Percentiles rank a stretch among this genome's conserved stretches.
Evolutionary conservation across 2,113 vertebrate genomes (phyloP).

Genomic region (Apus apus): DNA sequence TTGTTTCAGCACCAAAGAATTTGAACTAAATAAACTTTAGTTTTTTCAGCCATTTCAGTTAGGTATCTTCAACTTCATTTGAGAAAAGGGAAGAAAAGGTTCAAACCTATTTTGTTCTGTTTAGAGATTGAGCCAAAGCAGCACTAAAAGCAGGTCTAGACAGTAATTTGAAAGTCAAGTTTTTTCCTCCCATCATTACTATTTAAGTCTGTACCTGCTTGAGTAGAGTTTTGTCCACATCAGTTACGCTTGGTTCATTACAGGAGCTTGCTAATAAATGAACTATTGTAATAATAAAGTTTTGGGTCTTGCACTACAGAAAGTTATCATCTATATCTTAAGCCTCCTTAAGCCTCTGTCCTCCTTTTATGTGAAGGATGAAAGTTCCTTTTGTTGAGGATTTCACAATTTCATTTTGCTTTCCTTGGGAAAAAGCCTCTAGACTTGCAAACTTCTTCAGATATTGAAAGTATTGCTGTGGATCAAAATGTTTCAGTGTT

Average conservation of each 20-base stretch:
- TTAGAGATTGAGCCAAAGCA: not conserved
- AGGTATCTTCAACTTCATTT: not conserved
- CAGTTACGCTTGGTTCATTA: slow-evolving; percentile 14
- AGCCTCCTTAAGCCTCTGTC: slow-evolving; percentile 48
- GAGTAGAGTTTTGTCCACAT: slow-evolving; percentile 26
- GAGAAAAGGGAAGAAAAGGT: not conserved
- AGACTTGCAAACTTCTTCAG: not conserved
- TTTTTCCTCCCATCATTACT: not conserved
- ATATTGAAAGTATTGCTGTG: not conserved
- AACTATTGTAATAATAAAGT: slow-evolving; percentile 16
- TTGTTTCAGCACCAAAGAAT: not conserved
- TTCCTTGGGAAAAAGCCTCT: not conserved
- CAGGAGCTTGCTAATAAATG: slow-evolving; percentile 25
- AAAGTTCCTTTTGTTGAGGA: not conserved
- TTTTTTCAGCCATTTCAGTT: not conserved
- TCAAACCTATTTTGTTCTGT: not conserved
- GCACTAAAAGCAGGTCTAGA: not conserved
- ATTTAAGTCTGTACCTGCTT: not conserved
- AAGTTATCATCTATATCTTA: slow-evolving; percentile 11
- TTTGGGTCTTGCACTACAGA: slow-evolving; percentile 1
- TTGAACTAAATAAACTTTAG: not conserved
- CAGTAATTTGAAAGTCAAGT: not conserved
- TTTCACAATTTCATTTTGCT: not conserved
- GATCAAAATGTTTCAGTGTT: not conserved
- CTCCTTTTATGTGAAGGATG: slow-evolving; percentile 15